phyloP scores from a whole-genome alignment of 1,140 invertebrate species.

The Conus ventricosus region DNA sequence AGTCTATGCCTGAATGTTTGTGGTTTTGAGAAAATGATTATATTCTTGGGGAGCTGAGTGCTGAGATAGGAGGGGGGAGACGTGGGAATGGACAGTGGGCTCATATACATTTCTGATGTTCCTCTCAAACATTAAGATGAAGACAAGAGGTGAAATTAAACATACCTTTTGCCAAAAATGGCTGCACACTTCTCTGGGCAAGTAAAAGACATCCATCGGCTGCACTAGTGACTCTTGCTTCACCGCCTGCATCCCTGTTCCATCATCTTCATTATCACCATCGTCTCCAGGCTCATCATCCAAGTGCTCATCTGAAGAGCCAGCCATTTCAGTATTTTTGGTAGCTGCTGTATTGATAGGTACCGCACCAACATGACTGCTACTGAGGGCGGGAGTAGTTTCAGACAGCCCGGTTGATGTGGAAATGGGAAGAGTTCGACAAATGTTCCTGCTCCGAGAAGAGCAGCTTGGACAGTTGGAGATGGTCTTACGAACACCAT shows the following conservation, averaged over 20 bases:
- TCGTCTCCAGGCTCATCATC: not conserved
- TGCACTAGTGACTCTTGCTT: not conserved
- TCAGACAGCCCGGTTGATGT: not conserved
- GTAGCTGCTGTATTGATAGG: not conserved
- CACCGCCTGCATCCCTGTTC: not conserved
- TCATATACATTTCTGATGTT: too few species aligned
- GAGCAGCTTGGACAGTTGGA: conserved; percentile 28
- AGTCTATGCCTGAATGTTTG: too few species aligned
- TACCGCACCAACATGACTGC: not conserved
- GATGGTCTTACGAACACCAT: conserved; percentile 28
- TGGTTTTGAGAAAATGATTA: too few species aligned
- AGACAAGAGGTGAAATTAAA: too few species aligned
- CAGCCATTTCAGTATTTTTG: not conserved
- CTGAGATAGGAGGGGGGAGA: too few species aligned
- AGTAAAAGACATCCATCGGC: not conserved
- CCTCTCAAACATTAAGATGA: too few species aligned
- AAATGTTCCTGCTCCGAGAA: not conserved
- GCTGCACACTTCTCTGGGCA: conserved; percentile 10
- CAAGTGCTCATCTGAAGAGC: not conserved
- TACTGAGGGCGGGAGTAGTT: not conserved
- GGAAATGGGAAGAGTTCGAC: not conserved
- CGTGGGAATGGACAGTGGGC: too few species aligned
- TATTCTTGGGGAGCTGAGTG: too few species aligned
- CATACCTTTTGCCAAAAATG: conserved; percentile 48
- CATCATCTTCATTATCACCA: not conserved